Percentiles rank a stretch among this genome's conserved stretches.
Evolutionary conservation across 2,113 vertebrate species (phyloP).

Genomic region (Clarias gariepinus): DNA sequence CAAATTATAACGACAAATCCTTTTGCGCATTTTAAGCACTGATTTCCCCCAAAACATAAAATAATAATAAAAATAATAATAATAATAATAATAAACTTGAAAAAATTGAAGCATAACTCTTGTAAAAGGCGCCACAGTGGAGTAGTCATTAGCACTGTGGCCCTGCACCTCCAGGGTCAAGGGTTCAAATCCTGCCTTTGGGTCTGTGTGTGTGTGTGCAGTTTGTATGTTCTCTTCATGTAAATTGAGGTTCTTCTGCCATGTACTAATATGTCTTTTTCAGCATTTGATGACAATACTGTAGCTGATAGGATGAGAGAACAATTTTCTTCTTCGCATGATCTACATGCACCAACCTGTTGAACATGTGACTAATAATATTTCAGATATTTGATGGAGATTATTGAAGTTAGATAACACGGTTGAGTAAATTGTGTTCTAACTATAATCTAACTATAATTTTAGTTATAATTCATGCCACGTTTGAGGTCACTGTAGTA

Average conservation of each 20-base stretch:
- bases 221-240: no score
- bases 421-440: neutral
- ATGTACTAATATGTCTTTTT: neutral
- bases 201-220: no score
- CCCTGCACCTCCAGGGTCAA: no score
- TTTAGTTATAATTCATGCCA: no score
- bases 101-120: no score
- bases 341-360: neutral
- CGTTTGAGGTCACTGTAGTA: no score
- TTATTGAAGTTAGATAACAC: neutral
- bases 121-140: no score
- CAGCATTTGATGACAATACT: neutral
- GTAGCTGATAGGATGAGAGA: neutral
- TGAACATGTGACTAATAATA: neutral
- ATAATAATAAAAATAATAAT: no score
- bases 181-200: no score
- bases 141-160: no score
- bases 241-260: no score
- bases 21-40: neutral
- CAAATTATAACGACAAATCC: neutral
- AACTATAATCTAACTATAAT: neutral
- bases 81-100: no score
- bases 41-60: neutral
- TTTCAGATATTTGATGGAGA: neutral
- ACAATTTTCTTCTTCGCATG: neutral